Evolutionary conservation across 1,140 invertebrate genomes (phyloP).

Genomic region (Bombus huntii): DNA sequence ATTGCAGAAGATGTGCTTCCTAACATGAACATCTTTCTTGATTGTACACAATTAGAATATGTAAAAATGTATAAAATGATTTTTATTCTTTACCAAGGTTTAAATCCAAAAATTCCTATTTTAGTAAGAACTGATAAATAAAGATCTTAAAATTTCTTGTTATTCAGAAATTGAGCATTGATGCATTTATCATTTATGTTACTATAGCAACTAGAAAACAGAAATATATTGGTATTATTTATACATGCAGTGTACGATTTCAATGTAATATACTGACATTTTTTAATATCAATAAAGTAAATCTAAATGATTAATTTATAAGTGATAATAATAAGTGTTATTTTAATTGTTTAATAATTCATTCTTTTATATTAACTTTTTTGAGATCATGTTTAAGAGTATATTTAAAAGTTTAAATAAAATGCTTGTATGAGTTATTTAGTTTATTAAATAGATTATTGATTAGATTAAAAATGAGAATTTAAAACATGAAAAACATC

Average conservation of each 20-base stretch:
- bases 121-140: conserved; percentile 67
- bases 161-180: not conserved
- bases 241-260: not conserved
- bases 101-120: conserved; percentile 73
- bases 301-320: not conserved
- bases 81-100: conserved; percentile 66
- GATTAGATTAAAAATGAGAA: not conserved
- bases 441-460: not conserved
- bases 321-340: not conserved
- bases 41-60: conserved; percentile 64
- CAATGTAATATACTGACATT: not conserved
- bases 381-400: not conserved
- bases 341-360: not conserved
- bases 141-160: conserved; percentile 10
- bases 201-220: conserved; percentile 51
- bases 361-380: not conserved
- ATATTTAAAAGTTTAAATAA: conserved; percentile 1
- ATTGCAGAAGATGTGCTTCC: conserved; percentile 67
- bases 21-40: conserved; percentile 48
- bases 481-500: conserved; percentile 76
- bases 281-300: not conserved
- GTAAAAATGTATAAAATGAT: conserved; percentile 73
- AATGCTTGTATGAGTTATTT: not conserved
- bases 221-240: not conserved
- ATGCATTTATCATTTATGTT: conserved; percentile 33